phyloP scores from a whole-genome alignment of 2,797 vertebrate genomes.

The Pygocentrus nattereri region DNA sequence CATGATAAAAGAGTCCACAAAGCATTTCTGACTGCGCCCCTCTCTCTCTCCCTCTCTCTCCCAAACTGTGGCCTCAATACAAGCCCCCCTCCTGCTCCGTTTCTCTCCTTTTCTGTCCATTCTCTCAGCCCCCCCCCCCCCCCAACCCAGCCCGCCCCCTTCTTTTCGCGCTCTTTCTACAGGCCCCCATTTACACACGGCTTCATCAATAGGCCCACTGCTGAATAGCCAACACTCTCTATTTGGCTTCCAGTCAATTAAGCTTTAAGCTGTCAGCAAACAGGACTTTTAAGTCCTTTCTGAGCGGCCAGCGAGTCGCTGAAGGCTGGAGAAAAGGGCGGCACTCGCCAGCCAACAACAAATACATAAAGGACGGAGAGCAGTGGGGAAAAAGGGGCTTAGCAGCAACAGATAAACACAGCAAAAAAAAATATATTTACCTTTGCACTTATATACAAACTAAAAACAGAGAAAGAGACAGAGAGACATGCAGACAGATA shows the following conservation, averaged over 20 bases:
- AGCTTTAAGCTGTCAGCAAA: slow-evolving; percentile 90
- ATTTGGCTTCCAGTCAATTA: slow-evolving; percentile 89
- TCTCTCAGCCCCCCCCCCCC: not conserved
- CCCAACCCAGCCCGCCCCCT: not conserved
- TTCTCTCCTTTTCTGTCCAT: slow-evolving; percentile 32
- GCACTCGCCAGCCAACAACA: not conserved
- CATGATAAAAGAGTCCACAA: slow-evolving; percentile 74
- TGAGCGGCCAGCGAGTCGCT: slow-evolving; percentile 80
- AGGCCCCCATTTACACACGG: slow-evolving; percentile 73
- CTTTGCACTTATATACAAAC: no score
- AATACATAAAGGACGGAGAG: slow-evolving; percentile 47
- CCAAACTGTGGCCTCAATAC: slow-evolving; percentile 67
- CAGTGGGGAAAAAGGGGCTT: not conserved
- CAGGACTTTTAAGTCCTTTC: slow-evolving; percentile 87
- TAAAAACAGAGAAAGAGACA: no score
- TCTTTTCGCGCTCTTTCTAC: slow-evolving; percentile 56
- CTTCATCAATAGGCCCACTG: slow-evolving; percentile 76
- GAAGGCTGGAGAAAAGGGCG: slow-evolving; percentile 81
- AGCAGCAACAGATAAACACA: not conserved
- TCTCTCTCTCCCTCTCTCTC: slow-evolving; percentile 56
- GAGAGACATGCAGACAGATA: no score
- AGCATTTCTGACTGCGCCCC: slow-evolving; percentile 74
- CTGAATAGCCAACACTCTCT: slow-evolving; percentile 82
- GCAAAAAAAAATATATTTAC: not conserved
- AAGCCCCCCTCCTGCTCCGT: slow-evolving; percentile 35